Evolutionary conservation across 2,113 vertebrate species (phyloP).

Genomic region (Thymallus thymallus): DNA sequence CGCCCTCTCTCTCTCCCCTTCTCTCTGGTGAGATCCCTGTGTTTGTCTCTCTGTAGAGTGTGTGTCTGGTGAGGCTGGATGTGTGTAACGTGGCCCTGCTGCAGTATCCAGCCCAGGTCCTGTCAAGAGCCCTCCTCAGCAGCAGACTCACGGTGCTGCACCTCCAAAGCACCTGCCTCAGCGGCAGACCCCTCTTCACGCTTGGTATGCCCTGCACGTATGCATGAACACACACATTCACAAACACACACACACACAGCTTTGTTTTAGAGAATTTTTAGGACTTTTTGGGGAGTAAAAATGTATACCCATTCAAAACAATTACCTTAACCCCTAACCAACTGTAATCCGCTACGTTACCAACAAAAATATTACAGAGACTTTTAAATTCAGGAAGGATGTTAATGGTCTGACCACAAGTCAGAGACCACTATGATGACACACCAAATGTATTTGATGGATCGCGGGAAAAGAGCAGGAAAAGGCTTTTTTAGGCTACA

Average conservation of each 20-base stretch:
- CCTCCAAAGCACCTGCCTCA: conserved; percentile 71
- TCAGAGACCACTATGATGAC: no score
- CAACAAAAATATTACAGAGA: no score
- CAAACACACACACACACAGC: conserved; percentile 1
- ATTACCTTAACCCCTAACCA: no score
- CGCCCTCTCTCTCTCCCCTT: background rate
- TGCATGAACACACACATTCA: background rate
- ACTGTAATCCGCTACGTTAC: no score
- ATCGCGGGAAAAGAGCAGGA: no score
- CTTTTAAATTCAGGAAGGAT: no score
- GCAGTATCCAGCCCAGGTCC: conserved; percentile 60
- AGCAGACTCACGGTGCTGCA: conserved; percentile 70
- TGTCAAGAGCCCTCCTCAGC: conserved; percentile 70
- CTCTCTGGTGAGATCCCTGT: conserved; percentile 22
- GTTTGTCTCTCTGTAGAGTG: conserved; percentile 65
- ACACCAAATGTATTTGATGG: no score
- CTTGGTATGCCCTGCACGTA: conserved; percentile 61
- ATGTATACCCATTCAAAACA: no score
- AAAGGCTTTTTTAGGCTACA: no score
- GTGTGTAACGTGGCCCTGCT: conserved; percentile 65
- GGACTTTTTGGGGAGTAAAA: no score
- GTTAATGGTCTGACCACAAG: no score
- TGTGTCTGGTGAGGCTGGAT: conserved; percentile 70
- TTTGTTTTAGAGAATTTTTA: no score
- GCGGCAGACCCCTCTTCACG: conserved; percentile 71